phyloP scores from a whole-genome alignment of 1,140 invertebrate species.

The Propsilocerus akamusi region DNA sequence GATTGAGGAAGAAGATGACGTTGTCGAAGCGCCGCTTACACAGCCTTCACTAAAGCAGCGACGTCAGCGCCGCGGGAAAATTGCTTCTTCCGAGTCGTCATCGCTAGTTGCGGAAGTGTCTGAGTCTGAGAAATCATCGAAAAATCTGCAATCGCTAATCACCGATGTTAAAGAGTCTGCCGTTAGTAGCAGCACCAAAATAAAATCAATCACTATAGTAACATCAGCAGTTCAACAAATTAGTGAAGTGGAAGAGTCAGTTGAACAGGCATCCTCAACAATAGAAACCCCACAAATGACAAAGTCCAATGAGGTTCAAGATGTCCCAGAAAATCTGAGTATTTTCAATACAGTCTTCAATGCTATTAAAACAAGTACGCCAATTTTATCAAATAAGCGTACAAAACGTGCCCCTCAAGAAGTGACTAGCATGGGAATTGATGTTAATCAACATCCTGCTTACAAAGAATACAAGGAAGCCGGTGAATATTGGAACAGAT shows the following conservation, averaged over 20 bases:
- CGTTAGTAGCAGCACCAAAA: not conserved
- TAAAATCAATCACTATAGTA: not conserved
- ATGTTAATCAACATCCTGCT: slow-evolving; percentile 26
- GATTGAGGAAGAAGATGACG: not conserved
- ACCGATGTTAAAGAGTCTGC: not conserved
- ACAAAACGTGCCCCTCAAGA: not conserved
- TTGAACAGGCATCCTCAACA: not conserved
- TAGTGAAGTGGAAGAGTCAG: not conserved
- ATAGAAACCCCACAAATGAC: not conserved
- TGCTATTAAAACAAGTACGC: not conserved
- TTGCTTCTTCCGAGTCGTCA: not conserved
- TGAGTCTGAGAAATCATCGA: not conserved
- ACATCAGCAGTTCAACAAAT: not conserved
- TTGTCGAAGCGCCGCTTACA: not conserved
- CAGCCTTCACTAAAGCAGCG: not conserved
- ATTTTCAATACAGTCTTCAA: not conserved
- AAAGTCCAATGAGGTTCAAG: not conserved
- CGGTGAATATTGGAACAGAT: slow-evolving; percentile 50
- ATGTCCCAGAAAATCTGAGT: not conserved
- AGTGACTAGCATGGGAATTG: slow-evolving; percentile 15
- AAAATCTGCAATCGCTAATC: not conserved
- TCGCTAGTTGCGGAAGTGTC: not conserved
- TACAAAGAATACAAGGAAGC: slow-evolving; percentile 38
- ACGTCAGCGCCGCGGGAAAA: not conserved
- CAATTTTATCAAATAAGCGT: not conserved